Evolutionary conservation across 2,113 vertebrate genomes (phyloP).

Genomic region (Perccottus glenii): DNA sequence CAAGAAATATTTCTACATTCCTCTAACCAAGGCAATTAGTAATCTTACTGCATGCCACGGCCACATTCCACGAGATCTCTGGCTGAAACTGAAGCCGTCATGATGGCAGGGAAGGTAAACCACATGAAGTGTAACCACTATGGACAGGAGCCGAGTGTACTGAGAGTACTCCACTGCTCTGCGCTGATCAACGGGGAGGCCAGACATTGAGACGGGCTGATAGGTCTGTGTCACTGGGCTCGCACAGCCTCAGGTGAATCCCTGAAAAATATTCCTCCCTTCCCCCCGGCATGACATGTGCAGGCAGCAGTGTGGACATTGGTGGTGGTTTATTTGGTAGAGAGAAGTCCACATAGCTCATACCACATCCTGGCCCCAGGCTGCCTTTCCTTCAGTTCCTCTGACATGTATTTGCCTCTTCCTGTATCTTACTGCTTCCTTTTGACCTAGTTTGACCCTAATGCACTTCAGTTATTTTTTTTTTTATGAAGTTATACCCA

Average conservation of each 20-base stretch:
- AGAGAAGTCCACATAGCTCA: conserved; percentile 43
- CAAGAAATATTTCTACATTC: conserved; percentile 20
- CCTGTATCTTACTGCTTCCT: background rate
- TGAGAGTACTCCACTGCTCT: conserved; percentile 42
- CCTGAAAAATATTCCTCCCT: conserved; percentile 8
- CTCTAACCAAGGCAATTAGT: conserved; percentile 23
- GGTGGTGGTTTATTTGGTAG: conserved; percentile 40
- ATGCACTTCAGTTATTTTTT: background rate
- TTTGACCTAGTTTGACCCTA: background rate
- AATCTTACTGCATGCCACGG: conserved; percentile 47
- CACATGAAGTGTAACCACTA: conserved; percentile 62
- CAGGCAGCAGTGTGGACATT: conserved; percentile 22
- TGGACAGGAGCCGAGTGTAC: conserved; percentile 59
- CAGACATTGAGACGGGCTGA: conserved; percentile 21
- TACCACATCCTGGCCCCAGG: conserved; percentile 53
- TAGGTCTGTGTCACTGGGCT: conserved; percentile 31
- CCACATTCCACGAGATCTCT: conserved; percentile 61
- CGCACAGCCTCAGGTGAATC: conserved; percentile 25
- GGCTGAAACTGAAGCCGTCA: conserved; percentile 43
- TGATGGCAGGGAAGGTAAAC: conserved; percentile 55
- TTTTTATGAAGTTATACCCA: background rate
- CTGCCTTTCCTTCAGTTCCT: conserved; percentile 14
- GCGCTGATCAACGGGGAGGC: conserved; percentile 36
- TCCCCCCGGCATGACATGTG: background rate
- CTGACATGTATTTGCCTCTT: conserved; percentile 20